A percentile compares a stretch with the other conserved stretches of the same genome.
Evolutionary conservation across 2,113 vertebrate species (phyloP).

Genomic region (Oreochromis niloticus): DNA sequence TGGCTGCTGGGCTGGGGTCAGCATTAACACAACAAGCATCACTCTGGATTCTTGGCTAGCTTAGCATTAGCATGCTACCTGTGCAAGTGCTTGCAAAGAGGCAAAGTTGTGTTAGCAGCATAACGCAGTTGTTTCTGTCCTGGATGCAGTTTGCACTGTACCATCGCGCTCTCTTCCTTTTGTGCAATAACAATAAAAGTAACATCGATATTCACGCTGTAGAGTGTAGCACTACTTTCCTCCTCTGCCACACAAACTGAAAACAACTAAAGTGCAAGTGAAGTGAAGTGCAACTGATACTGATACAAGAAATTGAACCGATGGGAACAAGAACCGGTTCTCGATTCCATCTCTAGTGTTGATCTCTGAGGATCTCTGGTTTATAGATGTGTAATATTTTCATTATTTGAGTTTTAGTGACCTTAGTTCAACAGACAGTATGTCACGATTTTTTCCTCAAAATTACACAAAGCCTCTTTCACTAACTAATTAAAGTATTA

Average conservation of each 20-base stretch:
- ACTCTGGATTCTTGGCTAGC: not conserved
- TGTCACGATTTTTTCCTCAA: accelerated
- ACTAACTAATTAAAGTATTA: not conserved
- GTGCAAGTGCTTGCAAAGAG: not conserved
- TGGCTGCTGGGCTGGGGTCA: not conserved
- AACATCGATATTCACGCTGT: not conserved
- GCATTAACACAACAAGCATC: not conserved
- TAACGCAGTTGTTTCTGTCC: not conserved
- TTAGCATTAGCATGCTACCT: not conserved
- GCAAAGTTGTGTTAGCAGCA: not conserved
- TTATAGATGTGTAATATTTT: not conserved
- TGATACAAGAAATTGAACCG: not conserved
- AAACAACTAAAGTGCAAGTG: not conserved
- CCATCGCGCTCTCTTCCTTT: not conserved
- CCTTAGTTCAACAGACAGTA: not conserved
- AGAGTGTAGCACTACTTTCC: not conserved
- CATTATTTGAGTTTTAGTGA: not conserved
- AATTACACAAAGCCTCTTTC: not conserved
- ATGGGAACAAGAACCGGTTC: not conserved
- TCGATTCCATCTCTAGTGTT: not conserved
- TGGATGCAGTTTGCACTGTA: not conserved
- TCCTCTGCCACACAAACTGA: not conserved
- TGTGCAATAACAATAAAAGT: not conserved
- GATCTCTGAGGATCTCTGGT: not conserved
- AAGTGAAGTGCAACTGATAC: not conserved